Conservation (phyloP, 2,113 vertebrate species). For the Eretmochelys imbricata region DNA sequence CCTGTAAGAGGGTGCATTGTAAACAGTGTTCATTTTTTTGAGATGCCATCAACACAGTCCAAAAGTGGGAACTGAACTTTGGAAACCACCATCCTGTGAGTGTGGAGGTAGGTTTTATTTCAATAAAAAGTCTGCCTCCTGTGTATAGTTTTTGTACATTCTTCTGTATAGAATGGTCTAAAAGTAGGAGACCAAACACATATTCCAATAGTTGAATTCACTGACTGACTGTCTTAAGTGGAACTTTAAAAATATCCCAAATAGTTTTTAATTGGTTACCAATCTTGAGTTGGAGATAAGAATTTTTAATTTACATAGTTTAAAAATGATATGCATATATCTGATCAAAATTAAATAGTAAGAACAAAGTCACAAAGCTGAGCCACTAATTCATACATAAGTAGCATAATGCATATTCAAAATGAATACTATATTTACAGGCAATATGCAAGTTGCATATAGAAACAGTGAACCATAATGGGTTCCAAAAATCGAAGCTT, state of each 20-base stretch:
- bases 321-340: background rate
- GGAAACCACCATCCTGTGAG: background rate
- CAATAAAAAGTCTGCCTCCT: background rate
- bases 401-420: background rate
- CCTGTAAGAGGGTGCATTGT: background rate
- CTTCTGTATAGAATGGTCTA: background rate
- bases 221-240: background rate
- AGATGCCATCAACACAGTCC: background rate
- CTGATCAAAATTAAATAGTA: background rate
- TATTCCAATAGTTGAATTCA: background rate
- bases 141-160: background rate
- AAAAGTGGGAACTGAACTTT: background rate
- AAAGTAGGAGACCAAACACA: background rate
- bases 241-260: background rate
- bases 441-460: background rate
- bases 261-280: background rate
- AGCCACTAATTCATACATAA: background rate
- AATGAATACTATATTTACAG: background rate
- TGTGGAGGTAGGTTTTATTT: rapidly evolving
- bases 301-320: background rate
- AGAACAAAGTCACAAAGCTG: background rate
- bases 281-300: background rate
- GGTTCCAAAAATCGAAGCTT: background rate
- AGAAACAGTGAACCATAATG: background rate
- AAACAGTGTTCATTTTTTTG: background rate